Percentiles rank a stretch among this genome's conserved stretches.
phyloP scores from a whole-genome alignment of 2,888 invertebrate species.

The Drosophila vallismaia region DNA sequence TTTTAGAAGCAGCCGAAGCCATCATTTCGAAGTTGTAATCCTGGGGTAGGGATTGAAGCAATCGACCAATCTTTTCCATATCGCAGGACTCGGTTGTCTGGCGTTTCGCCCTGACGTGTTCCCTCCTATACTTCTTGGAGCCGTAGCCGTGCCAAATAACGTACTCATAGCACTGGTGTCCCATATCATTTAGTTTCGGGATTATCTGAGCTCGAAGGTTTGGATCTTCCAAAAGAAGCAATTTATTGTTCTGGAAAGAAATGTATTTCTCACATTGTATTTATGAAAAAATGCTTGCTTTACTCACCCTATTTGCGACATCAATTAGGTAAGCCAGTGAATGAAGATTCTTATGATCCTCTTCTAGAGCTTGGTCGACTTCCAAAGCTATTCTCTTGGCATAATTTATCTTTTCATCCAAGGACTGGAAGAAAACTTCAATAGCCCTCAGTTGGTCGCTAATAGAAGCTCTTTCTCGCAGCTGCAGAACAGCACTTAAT shows the following conservation, averaged over 20 bases:
- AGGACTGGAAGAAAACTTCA: not conserved
- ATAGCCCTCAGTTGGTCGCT: not conserved
- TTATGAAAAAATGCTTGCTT: too few species aligned
- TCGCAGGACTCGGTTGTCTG: not conserved
- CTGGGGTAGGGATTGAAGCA: not conserved
- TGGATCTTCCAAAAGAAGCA: not conserved
- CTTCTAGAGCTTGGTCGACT: not conserved
- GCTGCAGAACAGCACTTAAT: not conserved
- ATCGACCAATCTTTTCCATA: not conserved
- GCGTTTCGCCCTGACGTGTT: not conserved
- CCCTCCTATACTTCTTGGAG: not conserved
- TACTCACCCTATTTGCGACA: not conserved
- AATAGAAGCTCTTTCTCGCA: not conserved
- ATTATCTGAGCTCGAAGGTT: not conserved
- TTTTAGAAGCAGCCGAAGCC: not conserved
- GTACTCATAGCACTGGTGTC: not conserved
- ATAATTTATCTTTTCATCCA: not conserved
- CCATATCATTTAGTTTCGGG: not conserved
- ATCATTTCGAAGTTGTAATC: not conserved
- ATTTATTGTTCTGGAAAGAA: not conserved
- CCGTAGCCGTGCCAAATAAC: slow-evolving; percentile 1
- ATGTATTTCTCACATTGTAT: not conserved
- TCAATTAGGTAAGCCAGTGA: not conserved
- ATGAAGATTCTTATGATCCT: not conserved
- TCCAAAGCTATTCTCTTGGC: not conserved